Conservation (phyloP, 2,113 vertebrate species). For the Equus przewalskii region DNA sequence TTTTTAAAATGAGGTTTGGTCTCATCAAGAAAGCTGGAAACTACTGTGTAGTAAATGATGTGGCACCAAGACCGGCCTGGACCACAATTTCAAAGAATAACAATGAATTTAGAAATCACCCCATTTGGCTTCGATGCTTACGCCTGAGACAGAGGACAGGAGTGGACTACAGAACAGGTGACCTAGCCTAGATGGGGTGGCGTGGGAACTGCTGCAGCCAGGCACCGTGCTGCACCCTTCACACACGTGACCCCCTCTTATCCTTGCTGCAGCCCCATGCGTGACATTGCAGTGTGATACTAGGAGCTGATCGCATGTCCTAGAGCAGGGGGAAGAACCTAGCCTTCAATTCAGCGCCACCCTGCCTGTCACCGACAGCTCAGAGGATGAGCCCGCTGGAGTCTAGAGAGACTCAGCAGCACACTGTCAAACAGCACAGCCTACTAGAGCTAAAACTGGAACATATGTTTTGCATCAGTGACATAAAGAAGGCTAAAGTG, state of each 20-base stretch:
- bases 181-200: not conserved
- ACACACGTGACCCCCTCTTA: too few species aligned
- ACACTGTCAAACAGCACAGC: not conserved
- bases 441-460: not conserved
- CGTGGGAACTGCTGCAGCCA: not conserved
- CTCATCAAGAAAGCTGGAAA: slow-evolving; percentile 24
- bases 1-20: not conserved
- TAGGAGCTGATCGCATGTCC: not conserved
- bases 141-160: not conserved
- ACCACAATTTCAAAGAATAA: not conserved
- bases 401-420: not conserved
- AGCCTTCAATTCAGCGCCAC: not conserved
- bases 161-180: not conserved
- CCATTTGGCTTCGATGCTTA: not conserved
- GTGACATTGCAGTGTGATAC: not conserved
- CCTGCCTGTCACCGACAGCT: not conserved
- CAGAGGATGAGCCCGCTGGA: not conserved
- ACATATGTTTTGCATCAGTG: not conserved
- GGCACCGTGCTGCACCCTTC: not conserved
- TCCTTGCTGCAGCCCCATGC: rapidly evolving
- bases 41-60: not conserved
- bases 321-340: too few species aligned
- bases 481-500: not conserved
- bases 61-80: not conserved
- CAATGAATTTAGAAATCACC: not conserved